A percentile compares a stretch with the other conserved stretches of the same genome.
Evolutionary conservation across 2,797 vertebrate genomes (phyloP).

Genomic region (Hyperoplus lanceolatus): DNA sequence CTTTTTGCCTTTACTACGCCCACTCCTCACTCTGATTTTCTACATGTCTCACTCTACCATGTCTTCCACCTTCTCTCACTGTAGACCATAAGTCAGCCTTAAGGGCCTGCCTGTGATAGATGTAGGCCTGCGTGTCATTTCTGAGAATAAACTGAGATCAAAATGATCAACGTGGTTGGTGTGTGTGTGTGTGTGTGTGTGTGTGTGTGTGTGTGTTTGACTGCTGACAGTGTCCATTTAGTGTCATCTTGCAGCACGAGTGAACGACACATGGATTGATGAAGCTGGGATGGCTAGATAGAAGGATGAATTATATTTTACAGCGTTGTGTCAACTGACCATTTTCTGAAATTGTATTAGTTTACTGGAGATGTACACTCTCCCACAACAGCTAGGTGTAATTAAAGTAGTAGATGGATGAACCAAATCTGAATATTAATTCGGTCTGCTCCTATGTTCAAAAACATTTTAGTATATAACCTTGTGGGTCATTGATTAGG

Average conservation of each 20-base stretch:
- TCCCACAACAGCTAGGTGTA: not conserved
- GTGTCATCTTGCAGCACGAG: slow-evolving; percentile 11
- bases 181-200: not conserved
- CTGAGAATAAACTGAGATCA: slow-evolving; percentile 4
- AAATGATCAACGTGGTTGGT: not conserved
- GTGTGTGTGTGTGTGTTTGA: not conserved
- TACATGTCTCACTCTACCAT: not conserved
- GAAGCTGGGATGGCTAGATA: slow-evolving; percentile 21
- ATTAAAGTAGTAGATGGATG: not conserved
- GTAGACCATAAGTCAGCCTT: slow-evolving; percentile 4
- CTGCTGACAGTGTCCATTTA: not conserved
- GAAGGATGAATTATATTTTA: slow-evolving; percentile 22
- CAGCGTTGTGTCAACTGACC: not conserved
- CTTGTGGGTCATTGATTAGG: no score
- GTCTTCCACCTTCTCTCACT: slow-evolving; percentile 5
- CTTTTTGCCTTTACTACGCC: not conserved
- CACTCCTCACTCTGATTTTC: not conserved
- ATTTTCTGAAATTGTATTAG: slow-evolving; percentile 35
- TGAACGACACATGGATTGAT: slow-evolving; percentile 8
- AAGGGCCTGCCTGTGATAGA: slow-evolving; percentile 17
- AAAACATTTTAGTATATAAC: no score
- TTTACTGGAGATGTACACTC: not conserved
- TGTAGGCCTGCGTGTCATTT: not conserved
- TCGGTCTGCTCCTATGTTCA: not conserved
- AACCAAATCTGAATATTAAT: slow-evolving; percentile 1